Conservation (phyloP, 2,888 invertebrate genomes). For the Nymphalis urticae region DNA sequence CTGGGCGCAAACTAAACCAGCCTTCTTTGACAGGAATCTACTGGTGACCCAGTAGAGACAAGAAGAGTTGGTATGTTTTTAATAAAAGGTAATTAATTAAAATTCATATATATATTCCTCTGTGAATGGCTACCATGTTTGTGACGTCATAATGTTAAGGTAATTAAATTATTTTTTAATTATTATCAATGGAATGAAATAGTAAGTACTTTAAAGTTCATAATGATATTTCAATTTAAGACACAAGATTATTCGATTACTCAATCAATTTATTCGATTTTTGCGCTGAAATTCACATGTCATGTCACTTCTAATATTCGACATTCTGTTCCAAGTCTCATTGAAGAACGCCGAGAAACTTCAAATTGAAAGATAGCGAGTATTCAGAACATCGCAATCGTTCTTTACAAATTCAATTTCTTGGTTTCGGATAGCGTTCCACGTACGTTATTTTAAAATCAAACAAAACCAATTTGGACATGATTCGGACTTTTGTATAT, state of each 20-base stretch:
- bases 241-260: neutral
- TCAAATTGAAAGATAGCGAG: neutral
- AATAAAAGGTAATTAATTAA: too few relatives aligned
- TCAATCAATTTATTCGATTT: neutral
- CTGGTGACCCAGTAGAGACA: too few relatives aligned
- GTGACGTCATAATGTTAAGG: too few relatives aligned
- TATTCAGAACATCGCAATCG: slow-evolving; percentile 18
- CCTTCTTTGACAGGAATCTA: too few relatives aligned
- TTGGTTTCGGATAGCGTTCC: slow-evolving; percentile 8
- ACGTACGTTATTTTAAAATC: slow-evolving; percentile 27
- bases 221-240: too few relatives aligned
- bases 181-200: too few relatives aligned
- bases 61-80: too few relatives aligned
- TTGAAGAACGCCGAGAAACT: slow-evolving; percentile 3
- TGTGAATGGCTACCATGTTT: too few relatives aligned
- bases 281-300: neutral
- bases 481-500: slow-evolving; percentile 8
- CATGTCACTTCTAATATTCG: neutral
- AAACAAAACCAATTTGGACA: slow-evolving; percentile 23
- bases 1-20: too few relatives aligned
- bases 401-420: slow-evolving; percentile 28
- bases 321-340: neutral
- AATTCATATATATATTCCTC: too few relatives aligned
- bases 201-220: too few relatives aligned
- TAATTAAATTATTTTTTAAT: too few relatives aligned